Percentiles rank a stretch among this genome's conserved stretches.
Evolutionary conservation across 2,113 vertebrate species (phyloP).

Genomic region (Acrocephalus arundinaceus): DNA sequence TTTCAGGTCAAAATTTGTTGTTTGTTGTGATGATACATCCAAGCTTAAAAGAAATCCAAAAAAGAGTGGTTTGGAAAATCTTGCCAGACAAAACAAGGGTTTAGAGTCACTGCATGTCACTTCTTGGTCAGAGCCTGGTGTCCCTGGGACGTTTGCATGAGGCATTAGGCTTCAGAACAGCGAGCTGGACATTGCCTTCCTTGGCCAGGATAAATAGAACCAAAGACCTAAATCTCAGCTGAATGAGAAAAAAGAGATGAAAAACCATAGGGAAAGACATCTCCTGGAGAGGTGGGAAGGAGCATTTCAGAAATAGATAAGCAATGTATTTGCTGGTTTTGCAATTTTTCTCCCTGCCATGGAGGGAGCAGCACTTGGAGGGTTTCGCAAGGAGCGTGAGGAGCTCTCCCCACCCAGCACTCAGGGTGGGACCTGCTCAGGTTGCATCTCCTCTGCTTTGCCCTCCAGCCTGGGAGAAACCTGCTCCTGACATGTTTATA

Average conservation of each 20-base stretch:
- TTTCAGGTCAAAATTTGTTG: neutral
- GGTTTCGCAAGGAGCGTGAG: slow-evolving; percentile 57
- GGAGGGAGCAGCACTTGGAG: neutral
- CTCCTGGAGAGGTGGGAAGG: neutral
- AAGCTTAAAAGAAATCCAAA: neutral
- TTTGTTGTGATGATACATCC: neutral
- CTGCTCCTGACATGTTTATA: slow-evolving; percentile 67
- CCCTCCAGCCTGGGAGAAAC: slow-evolving; percentile 72
- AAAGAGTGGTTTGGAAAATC: neutral
- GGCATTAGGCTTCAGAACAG: neutral
- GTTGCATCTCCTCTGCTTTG: slow-evolving; percentile 60
- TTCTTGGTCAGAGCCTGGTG: neutral
- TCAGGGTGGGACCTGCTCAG: slow-evolving; percentile 66
- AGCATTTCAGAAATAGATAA: neutral
- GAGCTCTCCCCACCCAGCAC: slow-evolving; percentile 63
- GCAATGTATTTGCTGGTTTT: slow-evolving; percentile 25
- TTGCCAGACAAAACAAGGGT: neutral
- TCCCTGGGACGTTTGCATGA: neutral
- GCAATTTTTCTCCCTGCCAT: slow-evolving; percentile 28
- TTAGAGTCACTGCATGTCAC: neutral
- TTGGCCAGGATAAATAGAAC: neutral
- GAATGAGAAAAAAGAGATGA: neutral
- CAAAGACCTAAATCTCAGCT: neutral
- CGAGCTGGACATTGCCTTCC: neutral
- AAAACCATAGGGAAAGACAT: neutral